Conservation (phyloP, 2,797 vertebrate genomes). For the Delichon dasypus region DNA sequence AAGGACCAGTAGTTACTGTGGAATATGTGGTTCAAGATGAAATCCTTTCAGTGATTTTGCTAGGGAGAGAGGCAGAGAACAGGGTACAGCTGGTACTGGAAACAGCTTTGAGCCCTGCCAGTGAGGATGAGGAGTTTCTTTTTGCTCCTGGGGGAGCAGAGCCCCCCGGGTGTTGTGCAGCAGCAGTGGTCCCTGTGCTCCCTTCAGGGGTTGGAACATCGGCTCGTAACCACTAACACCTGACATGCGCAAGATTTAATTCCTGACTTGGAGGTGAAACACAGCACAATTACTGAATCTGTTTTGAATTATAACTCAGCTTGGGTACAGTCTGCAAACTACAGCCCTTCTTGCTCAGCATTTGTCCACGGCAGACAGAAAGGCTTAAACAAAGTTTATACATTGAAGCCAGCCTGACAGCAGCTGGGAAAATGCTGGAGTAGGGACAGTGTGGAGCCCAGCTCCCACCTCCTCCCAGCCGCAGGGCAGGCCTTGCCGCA, state of each 20-base stretch:
- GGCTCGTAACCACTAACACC: not conserved
- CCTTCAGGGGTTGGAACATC: fast-evolving
- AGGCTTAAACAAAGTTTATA: not conserved
- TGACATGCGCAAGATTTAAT: not conserved
- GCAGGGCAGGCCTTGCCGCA: not conserved
- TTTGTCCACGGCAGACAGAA: not conserved
- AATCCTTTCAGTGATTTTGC: not conserved
- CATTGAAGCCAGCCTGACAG: not conserved
- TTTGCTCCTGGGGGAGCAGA: not conserved
- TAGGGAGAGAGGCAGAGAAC: not conserved
- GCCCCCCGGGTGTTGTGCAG: not conserved
- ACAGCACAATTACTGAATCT: not conserved
- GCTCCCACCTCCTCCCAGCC: fast-evolving
- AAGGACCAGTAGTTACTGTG: slow-evolving; percentile 6
- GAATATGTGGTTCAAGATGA: not conserved
- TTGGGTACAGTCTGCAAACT: not conserved
- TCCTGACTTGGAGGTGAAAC: slow-evolving; percentile 20
- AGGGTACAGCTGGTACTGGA: not conserved
- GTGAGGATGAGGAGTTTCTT: not conserved
- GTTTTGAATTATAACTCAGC: not conserved
- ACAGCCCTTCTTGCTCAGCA: not conserved
- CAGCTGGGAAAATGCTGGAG: not conserved
- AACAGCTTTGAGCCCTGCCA: not conserved
- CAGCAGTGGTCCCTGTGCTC: not conserved
- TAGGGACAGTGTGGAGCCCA: not conserved